Conservation (phyloP, 1,140 invertebrate genomes). For the Sminthurides bifidus region DNA sequence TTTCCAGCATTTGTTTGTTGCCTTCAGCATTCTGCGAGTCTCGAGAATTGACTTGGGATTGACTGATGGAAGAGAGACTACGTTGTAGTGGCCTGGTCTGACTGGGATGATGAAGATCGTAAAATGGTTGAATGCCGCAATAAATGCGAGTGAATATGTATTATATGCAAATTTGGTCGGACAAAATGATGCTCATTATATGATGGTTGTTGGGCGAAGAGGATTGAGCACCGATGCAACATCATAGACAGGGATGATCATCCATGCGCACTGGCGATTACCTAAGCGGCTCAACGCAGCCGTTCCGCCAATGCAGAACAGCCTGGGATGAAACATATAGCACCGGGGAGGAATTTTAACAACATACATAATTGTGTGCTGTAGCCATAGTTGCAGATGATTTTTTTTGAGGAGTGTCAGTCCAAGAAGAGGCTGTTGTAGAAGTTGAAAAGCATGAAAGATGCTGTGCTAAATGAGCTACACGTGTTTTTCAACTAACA, state of each 20-base stretch:
- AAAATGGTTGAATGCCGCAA: too few relatives aligned
- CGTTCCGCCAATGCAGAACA: slow-evolving; percentile 1
- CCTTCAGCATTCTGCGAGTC: too few relatives aligned
- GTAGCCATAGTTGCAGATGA: slow-evolving; percentile 25
- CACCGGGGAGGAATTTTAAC: slow-evolving; percentile 29
- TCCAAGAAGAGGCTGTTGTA: too few relatives aligned
- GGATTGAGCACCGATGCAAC: neutral
- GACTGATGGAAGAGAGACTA: too few relatives aligned
- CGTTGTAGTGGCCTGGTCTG: too few relatives aligned
- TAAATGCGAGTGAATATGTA: neutral
- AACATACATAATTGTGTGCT: slow-evolving; percentile 31
- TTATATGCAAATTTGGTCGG: neutral
- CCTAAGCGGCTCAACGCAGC: neutral
- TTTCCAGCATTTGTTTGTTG: too few relatives aligned
- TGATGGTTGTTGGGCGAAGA: neutral
- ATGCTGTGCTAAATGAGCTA: slow-evolving; percentile 22
- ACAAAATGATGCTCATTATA: neutral
- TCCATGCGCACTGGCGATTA: neutral
- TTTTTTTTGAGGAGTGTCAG: slow-evolving; percentile 28
- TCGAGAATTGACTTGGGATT: too few relatives aligned
- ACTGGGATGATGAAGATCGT: too few relatives aligned
- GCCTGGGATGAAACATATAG: slow-evolving; percentile 14
- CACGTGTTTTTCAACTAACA: slow-evolving; percentile 21
- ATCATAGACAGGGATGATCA: neutral
- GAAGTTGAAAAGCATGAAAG: too few relatives aligned